Evolutionary conservation across 2,113 vertebrate genomes (phyloP).

Genomic region (Trogon surrucura): DNA sequence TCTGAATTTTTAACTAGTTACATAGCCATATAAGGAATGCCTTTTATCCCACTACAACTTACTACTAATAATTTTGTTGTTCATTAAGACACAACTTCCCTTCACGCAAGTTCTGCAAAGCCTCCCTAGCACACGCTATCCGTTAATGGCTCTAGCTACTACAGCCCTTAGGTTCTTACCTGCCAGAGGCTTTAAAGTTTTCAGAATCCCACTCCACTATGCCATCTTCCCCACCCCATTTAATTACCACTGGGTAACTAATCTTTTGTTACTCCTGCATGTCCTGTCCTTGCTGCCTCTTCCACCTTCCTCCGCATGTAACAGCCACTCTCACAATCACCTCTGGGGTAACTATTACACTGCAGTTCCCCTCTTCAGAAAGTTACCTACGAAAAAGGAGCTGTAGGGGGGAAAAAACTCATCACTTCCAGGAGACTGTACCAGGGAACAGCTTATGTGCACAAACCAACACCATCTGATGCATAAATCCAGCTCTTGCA

Average conservation of each 20-base stretch:
- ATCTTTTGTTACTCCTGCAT: neutral
- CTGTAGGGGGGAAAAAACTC: neutral
- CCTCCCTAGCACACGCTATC: accelerated
- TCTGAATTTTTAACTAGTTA: neutral
- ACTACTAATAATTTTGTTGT: neutral
- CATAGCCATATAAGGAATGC: neutral
- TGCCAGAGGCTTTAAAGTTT: accelerated
- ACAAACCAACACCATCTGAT: neutral
- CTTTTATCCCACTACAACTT: neutral
- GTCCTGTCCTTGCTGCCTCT: neutral
- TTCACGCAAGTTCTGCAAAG: neutral
- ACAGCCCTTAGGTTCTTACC: neutral
- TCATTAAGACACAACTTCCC: neutral
- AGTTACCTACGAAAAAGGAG: neutral
- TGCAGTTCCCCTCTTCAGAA: neutral
- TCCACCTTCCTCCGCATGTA: neutral
- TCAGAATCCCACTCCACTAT: neutral
- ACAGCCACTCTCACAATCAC: neutral
- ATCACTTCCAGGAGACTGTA: neutral
- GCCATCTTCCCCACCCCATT: neutral
- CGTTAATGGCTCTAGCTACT: neutral
- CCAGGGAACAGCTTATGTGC: neutral
- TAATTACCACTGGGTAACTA: neutral
- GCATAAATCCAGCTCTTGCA: neutral
- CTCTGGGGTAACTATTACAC: neutral